Evolutionary conservation across 2,113 vertebrate genomes (phyloP).

Genomic region (Gallinago undulata): DNA sequence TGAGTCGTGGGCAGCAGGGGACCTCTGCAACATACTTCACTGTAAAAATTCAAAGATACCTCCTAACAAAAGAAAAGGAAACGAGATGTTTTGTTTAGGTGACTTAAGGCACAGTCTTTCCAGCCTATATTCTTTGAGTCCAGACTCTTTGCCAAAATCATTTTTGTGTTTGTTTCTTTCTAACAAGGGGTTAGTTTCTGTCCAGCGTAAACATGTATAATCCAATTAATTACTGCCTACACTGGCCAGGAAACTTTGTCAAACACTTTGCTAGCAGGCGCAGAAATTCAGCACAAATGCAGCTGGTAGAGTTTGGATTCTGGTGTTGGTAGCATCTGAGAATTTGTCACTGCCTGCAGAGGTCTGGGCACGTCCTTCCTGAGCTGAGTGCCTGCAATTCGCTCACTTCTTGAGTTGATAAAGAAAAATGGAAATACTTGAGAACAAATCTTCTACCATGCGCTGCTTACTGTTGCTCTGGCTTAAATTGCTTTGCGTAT

Average conservation of each 20-base stretch:
- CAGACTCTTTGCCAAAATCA: not conserved
- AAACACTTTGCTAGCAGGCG: not conserved
- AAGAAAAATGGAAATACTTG: not conserved
- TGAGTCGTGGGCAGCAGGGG: fast-evolving
- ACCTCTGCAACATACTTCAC: not conserved
- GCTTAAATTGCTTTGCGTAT: not conserved
- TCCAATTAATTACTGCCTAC: not conserved
- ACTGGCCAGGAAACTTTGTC: not conserved
- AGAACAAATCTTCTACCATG: not conserved
- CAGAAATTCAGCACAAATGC: not conserved
- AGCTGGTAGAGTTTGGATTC: not conserved
- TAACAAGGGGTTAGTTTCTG: not conserved
- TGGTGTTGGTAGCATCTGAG: not conserved
- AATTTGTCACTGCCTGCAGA: not conserved
- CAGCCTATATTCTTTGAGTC: not conserved
- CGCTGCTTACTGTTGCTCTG: not conserved
- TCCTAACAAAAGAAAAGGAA: not conserved
- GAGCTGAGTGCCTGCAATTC: not conserved
- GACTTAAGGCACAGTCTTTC: not conserved
- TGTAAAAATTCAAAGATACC: not conserved
- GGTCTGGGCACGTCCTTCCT: not conserved
- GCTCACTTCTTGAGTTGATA: not conserved
- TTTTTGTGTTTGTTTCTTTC: not conserved
- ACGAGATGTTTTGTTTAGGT: not conserved
- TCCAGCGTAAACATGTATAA: not conserved